Base-by-base conservation (phyloP, 2,113 vertebrate genomes). In the Albula glossodonta region DNA sequence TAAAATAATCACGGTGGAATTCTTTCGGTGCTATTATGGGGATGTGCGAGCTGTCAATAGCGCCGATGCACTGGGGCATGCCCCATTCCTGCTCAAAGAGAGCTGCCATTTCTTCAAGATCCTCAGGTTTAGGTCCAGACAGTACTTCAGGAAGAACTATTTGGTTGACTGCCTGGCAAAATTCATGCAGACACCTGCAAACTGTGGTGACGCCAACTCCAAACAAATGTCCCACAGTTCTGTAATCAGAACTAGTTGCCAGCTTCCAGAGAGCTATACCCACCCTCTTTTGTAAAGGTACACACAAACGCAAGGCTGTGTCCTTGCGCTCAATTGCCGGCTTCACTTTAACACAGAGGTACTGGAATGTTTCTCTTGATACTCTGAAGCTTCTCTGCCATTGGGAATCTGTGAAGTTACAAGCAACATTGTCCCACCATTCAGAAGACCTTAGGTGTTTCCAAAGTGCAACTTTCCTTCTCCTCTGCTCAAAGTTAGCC, bases 221-320 rank as follows among this genome's bases (percentile, higher is more conserved):
- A 13, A 82, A 82, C 11, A 82, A 51, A 56, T 82, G 50, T 4
- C 81, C 81, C 51, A 57, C 81, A n/a, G 51, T 82, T 82, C 81
- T 9, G 81, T 82, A 82, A 12, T 82, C 50, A 5, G 51, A 52
- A 25, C 50, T 41, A 22, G 50, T 82, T 1, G 81, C 81, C 25
- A 82, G 81, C 51, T 82, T 82, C 50, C 51, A 82, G 25, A 82
- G 50, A 5, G 81, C 81, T 0, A 82, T 82, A 51, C 25, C 81
- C 53, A 82, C 51, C 48, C 51, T 82, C 31, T 82, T 82, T 22
- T 82, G 8, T 19, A 82, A n/a, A 5, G 51, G 81, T 19, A 82
- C 51, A 52, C 81, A 82, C 51, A 82, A 11, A 1, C 81, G 81
- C 22, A 82, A 8, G 1, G n/a, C 70, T 10, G 78, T 79, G 48